phyloP scores from a whole-genome alignment of 2,888 invertebrate species.

The Heliothis peltigera region DNA sequence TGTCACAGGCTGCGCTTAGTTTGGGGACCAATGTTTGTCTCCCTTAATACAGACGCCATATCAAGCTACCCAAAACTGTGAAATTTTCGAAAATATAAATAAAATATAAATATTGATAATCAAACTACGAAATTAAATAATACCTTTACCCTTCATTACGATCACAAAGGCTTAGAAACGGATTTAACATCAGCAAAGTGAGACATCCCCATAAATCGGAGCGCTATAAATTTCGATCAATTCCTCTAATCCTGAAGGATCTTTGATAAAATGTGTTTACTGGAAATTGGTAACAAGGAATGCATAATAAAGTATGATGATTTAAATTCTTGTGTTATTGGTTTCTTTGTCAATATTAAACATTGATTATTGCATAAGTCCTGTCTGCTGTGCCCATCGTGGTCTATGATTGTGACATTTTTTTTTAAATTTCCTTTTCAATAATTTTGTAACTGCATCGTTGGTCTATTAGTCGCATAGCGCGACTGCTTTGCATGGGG shows the following conservation, averaged over 20 bases:
- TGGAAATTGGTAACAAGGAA: not conserved
- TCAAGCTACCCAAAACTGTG: not conserved
- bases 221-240: not conserved
- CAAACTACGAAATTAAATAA: conserved; percentile 2
- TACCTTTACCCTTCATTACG: not conserved
- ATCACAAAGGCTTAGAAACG: not conserved
- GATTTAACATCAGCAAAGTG: not conserved
- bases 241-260: not conserved
- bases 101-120: no score
- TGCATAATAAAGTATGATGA: not conserved
- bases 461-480: no score
- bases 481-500: no score
- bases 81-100: no score
- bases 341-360: no score
- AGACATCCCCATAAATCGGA: not conserved
- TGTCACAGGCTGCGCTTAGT: no score
- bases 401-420: no score
- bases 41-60: not conserved
- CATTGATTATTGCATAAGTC: no score
- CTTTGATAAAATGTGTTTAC: not conserved
- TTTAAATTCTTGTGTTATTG: not conserved
- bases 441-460: no score
- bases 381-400: no score
- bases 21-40: no score
- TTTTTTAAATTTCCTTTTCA: no score